Base-by-base conservation (phyloP, 2,888 invertebrate species). In the Ormyrus rosae region DNA sequence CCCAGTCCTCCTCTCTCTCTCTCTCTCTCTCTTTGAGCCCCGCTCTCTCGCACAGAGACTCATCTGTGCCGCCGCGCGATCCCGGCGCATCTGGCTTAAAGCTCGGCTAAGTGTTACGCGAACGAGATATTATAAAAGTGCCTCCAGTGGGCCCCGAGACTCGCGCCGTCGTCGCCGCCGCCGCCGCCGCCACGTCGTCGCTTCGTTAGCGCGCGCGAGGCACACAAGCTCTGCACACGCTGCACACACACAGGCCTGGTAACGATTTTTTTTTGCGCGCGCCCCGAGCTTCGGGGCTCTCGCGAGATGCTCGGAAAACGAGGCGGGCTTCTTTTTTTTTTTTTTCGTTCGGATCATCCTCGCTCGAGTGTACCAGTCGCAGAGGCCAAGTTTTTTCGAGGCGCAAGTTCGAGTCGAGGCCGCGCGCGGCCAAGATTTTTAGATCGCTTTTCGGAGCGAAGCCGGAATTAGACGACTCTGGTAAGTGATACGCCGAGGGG, bases 61-160 rank as follows among this genome's bases (percentile, higher is more conserved):
- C 80, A 69, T 80, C 81, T 79, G 70, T 76, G 69, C 81, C 72
- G 76, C 75, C 56, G 80, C 79, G 77, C 82, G 76, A 80, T 69
- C 58, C 7, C 51, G n/a, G 53, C 45, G 55, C 53, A 68, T 67
- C 63, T 83, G 82, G 83, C 83, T 83, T 81, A 58, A 81, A 67
- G 56, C 48, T 76, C 83, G 75, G 83, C 81, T 82, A 80, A 83
- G 83, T 83, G 82, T 84, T 84, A 81, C 82, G 81, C 75, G 83
- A 82, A 80, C 82, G 82, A 75, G 79, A 72, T 72, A 72, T 72
- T 63, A 45, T n/a, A 72, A 63, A 63, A 69, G 48, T 48, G 51
- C 56, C 69, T 56, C 10, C 67, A 34, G 11, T 8, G 68, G 68
- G 55, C 68, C 55, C 34, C 34, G 19, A 55, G 13, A 11, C 55